Conservation (phyloP, 2,888 invertebrate genomes). For the Hofmannophila pseudospretella region DNA sequence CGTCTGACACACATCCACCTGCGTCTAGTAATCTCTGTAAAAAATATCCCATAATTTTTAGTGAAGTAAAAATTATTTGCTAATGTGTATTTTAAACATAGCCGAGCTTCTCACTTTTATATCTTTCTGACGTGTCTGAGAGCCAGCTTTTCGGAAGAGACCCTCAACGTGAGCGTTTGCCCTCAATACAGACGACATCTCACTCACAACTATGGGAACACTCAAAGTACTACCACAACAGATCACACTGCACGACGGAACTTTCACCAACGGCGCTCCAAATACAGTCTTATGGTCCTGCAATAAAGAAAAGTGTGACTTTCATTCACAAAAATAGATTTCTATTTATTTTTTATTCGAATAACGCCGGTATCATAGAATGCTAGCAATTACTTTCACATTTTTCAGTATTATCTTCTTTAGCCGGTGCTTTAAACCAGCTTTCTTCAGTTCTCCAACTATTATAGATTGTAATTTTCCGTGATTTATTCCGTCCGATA, state of each 20-base stretch:
- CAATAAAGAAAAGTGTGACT: slow-evolving; percentile 12
- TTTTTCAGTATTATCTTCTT: slow-evolving; percentile 80
- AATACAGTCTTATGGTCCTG: slow-evolving; percentile 70
- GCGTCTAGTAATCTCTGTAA: slow-evolving; percentile 82
- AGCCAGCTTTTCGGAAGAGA: slow-evolving; percentile 92
- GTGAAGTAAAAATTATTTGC: no score
- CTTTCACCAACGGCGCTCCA: slow-evolving; percentile 67
- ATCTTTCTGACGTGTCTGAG: slow-evolving; percentile 88
- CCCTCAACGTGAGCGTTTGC: slow-evolving; percentile 87
- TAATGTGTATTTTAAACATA: no score
- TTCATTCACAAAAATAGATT: not conserved
- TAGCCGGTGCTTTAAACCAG: slow-evolving; percentile 83
- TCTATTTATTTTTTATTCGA: not conserved
- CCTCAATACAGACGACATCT: slow-evolving; percentile 83
- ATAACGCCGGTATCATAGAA: no score
- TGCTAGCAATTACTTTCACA: slow-evolving; percentile 63
- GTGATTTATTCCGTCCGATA: slow-evolving; percentile 71
- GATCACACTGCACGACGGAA: slow-evolving; percentile 74
- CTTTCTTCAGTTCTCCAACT: slow-evolving; percentile 81
- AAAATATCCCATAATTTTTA: not conserved
- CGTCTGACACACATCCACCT: slow-evolving; percentile 82
- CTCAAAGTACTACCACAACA: slow-evolving; percentile 83
- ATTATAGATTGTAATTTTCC: slow-evolving; percentile 75
- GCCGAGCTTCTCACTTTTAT: slow-evolving; percentile 85
- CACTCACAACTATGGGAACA: slow-evolving; percentile 85